These are phyloP conservation scores for Anolis carolinensis DNA, from an alignment of 2,113 vertebrate genomes.

Conservation along the genomic window DNA sequence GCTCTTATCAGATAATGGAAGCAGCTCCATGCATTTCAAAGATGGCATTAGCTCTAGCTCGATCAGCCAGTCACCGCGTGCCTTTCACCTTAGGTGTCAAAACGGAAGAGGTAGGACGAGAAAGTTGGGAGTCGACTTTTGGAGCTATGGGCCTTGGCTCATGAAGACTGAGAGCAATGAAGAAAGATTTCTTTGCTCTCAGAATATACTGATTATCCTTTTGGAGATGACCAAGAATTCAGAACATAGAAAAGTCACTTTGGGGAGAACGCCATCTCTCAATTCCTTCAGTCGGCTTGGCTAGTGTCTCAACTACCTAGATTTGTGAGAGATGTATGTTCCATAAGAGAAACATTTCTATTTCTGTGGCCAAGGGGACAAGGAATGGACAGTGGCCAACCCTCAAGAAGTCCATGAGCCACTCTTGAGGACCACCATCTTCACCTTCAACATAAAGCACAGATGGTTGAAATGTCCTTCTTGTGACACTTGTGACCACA, in stretches of 20 bases:
- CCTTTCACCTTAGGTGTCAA: constrained; percentile 16
- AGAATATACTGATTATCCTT: no score
- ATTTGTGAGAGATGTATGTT: no score
- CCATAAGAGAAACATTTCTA: no score
- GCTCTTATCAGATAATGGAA: constrained; percentile 42
- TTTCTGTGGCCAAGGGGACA: no score
- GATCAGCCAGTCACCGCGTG: neutral
- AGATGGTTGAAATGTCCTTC: no score
- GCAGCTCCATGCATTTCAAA: constrained; percentile 22
- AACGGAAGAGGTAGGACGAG: neutral
- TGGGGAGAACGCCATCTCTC: neutral
- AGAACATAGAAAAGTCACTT: neutral
- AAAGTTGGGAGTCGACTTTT: neutral
- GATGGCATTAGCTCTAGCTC: constrained; percentile 14
- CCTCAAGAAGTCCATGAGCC: no score
- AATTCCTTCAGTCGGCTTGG: neutral
- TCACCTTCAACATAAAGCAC: no score
- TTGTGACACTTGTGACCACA: no score
- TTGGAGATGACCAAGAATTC: no score
- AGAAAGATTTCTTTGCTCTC: neutral
- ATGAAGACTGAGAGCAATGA: neutral
- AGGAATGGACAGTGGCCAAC: no score
- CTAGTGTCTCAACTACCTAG: neutral
- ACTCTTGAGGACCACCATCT: no score
- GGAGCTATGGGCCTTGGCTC: neutral